phyloP scores from a whole-genome alignment of 2,797 vertebrate genomes.

The Geotrypetes seraphini region DNA sequence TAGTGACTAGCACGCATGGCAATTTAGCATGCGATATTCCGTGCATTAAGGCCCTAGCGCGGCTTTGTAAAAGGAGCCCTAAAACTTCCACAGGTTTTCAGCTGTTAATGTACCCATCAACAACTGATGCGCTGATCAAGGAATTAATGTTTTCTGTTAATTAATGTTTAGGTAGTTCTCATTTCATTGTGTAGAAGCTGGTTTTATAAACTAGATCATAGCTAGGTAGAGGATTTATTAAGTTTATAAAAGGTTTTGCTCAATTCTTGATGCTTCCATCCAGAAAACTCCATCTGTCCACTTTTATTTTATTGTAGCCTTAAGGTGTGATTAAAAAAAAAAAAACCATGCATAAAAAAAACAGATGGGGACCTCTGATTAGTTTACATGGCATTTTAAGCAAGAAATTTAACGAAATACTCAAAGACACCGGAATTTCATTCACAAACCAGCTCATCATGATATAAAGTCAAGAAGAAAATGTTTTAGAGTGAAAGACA shows the following conservation, averaged over 20 bases:
- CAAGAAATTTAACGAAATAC: not conserved
- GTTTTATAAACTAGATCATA: not conserved
- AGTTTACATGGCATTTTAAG: not conserved
- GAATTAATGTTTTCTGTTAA: not conserved
- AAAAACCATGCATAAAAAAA: not conserved
- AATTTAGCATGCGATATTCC: too few species aligned
- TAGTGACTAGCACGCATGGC: too few species aligned
- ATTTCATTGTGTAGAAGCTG: not conserved
- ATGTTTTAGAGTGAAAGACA: not conserved
- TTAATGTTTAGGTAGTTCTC: too few species aligned
- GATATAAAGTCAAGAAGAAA: not conserved
- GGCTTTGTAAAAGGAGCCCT: too few species aligned
- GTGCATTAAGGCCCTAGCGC: too few species aligned
- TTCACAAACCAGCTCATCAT: not conserved
- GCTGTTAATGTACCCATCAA: not conserved
- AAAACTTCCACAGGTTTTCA: too few species aligned
- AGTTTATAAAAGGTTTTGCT: not conserved
- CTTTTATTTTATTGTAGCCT: not conserved
- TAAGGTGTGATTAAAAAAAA: not conserved
- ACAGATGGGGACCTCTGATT: not conserved
- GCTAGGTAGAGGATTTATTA: not conserved
- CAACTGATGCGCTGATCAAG: not conserved
- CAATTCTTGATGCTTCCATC: not conserved
- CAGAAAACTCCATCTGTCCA: not conserved
- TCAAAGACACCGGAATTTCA: not conserved